A percentile compares a stretch with the other conserved stretches of the same genome.
Evolutionary conservation across 2,888 invertebrate genomes (phyloP).

Genomic region (Andrena dorsata): DNA sequence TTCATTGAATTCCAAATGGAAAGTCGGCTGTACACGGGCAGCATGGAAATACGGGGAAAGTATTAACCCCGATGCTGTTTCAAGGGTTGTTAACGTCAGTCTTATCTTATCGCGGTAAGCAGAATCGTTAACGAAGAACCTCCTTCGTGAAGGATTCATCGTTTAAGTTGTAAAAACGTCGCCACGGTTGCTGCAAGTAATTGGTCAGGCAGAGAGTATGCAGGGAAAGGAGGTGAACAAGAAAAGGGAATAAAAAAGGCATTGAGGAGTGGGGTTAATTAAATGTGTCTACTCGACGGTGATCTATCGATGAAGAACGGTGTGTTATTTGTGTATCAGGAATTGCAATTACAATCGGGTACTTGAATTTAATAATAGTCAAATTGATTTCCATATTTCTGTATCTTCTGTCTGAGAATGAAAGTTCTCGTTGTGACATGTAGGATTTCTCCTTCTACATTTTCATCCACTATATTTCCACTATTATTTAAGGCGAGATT

Average conservation of each 20-base stretch:
- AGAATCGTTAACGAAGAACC: constrained; percentile 46
- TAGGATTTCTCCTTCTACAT: too few species aligned
- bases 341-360: not conserved
- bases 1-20: constrained; percentile 59
- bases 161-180: constrained; percentile 24
- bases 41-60: constrained; percentile 24
- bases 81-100: constrained; percentile 51
- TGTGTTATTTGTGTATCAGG: not conserved
- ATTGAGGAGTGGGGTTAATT: constrained; percentile 23
- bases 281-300: not conserved
- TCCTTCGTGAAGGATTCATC: not conserved
- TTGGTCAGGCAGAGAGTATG: constrained; percentile 23
- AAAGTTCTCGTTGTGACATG: too few species aligned
- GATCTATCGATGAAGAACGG: not conserved
- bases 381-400: too few species aligned
- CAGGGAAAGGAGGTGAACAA: not conserved
- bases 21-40: constrained; percentile 13
- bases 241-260: not conserved
- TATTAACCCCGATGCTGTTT: constrained; percentile 35
- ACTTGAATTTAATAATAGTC: too few species aligned
- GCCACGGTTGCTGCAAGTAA: constrained; percentile 8
- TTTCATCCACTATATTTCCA: too few species aligned
- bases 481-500: too few species aligned
- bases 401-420: too few species aligned
- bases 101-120: constrained; percentile 46